Evolutionary conservation across 2,113 vertebrate species (phyloP).

Genomic region (Daubentonia madagascariensis): DNA sequence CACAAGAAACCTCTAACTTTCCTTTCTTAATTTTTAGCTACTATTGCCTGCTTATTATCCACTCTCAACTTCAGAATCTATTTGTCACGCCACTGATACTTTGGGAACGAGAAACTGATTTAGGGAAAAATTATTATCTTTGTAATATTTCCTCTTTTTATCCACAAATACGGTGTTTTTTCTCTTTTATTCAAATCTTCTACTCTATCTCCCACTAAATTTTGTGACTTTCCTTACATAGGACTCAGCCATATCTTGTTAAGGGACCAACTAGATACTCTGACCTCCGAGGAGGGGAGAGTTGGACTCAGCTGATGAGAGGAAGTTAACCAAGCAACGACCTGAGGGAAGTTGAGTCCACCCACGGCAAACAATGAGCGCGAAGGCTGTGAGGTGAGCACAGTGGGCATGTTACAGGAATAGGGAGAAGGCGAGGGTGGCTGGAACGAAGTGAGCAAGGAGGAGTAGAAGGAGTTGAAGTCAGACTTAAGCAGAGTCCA

Average conservation of each 20-base stretch:
- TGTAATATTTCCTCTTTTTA: not conserved
- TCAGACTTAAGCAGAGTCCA: not conserved
- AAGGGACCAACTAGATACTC: not conserved
- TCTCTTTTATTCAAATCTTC: not conserved
- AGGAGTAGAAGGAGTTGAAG: not conserved
- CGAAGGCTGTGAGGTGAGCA: not conserved
- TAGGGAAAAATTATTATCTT: not conserved
- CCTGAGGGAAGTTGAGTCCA: not conserved
- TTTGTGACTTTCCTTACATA: not conserved
- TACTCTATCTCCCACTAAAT: not conserved
- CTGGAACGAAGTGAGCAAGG: not conserved
- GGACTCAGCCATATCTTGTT: not conserved
- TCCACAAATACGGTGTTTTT: not conserved
- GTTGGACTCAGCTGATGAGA: not conserved
- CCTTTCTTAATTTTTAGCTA: not conserved
- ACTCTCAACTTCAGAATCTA: not conserved
- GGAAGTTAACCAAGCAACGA: not conserved
- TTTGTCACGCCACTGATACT: not conserved
- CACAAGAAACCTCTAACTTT: not conserved
- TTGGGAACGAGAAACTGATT: not conserved
- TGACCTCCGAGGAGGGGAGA: not conserved
- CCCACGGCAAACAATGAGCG: not conserved
- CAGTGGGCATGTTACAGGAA: not conserved
- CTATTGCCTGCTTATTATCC: not conserved
- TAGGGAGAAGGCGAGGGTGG: not conserved